phyloP scores from a whole-genome alignment of 2,888 invertebrate genomes.

The Drosophila ezoana region DNA sequence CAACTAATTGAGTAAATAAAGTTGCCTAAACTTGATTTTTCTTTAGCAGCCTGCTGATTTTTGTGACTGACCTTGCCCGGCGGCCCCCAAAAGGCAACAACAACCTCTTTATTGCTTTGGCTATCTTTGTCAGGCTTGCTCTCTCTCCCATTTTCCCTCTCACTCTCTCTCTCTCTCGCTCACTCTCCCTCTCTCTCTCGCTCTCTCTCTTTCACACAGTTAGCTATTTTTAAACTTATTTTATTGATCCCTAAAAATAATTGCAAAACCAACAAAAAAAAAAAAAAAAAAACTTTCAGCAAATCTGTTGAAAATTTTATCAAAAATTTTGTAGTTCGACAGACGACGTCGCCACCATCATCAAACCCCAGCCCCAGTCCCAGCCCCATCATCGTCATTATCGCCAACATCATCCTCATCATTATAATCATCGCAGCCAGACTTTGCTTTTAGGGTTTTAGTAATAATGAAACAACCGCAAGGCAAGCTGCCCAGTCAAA shows the following conservation, averaged over 20 bases:
- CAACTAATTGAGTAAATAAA: constrained; percentile 77
- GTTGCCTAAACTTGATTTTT: constrained; percentile 66
- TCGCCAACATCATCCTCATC: constrained; percentile 18
- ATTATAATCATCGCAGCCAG: constrained; percentile 33
- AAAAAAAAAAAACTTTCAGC: constrained; percentile 23
- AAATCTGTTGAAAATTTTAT: constrained; percentile 69
- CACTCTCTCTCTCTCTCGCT: neutral
- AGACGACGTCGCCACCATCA: constrained; percentile 25
- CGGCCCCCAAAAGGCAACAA: constrained; percentile 10
- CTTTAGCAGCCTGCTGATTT: constrained; percentile 36
- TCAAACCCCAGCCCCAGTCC: neutral
- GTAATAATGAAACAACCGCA: constrained; percentile 73
- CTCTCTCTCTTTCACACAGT: constrained; percentile 6
- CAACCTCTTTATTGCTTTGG: constrained; percentile 20
- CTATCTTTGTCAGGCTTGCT: constrained; percentile 8
- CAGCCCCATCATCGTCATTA: constrained; percentile 9
- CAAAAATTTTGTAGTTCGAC: constrained; percentile 56
- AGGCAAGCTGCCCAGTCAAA: constrained; percentile 34
- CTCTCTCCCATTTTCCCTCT: neutral
- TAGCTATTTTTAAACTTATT: constrained; percentile 77
- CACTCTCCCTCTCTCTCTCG: neutral
- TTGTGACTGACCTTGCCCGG: constrained; percentile 28
- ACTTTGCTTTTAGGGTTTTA: constrained; percentile 46
- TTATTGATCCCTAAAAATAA: constrained; percentile 78
- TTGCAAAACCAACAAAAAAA: constrained; percentile 51